Conservation (phyloP, 2,113 vertebrate genomes). For the Mesitornis unicolor region DNA sequence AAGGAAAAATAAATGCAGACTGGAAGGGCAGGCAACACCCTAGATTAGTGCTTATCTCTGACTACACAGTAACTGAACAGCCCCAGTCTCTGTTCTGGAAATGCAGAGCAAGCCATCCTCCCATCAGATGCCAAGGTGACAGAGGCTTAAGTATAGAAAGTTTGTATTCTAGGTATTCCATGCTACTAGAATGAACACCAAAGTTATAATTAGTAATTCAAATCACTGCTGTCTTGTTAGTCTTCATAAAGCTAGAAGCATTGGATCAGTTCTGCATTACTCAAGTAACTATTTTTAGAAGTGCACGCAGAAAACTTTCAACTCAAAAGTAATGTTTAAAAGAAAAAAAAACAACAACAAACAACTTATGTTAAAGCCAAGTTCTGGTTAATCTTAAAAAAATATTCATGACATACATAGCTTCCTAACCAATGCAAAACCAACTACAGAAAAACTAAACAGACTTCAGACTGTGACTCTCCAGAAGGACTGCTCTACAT, state of each 20-base stretch:
- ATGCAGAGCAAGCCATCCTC: not conserved
- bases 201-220: not conserved
- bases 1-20: not conserved
- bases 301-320: not conserved
- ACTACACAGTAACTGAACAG: not conserved
- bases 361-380: not conserved
- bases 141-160: not conserved
- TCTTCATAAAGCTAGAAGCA: not conserved
- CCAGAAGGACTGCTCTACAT: not conserved
- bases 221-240: not conserved
- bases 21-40: not conserved
- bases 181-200: not conserved
- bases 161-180: not conserved
- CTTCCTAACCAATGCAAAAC: not conserved
- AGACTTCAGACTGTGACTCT: not conserved
- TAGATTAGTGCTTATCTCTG: not conserved
- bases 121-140: not conserved
- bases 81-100: not conserved
- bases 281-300: not conserved
- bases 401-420: not conserved
- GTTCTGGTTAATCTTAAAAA: not conserved
- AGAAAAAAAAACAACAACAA: too few relatives aligned
- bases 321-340: not conserved
- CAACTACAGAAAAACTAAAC: not conserved
- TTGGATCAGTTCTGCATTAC: not conserved